Evolutionary conservation across 2,113 vertebrate species (phyloP), one percentile per base, ranked within the genome.

Genomic region (Limanda limanda): DNA sequence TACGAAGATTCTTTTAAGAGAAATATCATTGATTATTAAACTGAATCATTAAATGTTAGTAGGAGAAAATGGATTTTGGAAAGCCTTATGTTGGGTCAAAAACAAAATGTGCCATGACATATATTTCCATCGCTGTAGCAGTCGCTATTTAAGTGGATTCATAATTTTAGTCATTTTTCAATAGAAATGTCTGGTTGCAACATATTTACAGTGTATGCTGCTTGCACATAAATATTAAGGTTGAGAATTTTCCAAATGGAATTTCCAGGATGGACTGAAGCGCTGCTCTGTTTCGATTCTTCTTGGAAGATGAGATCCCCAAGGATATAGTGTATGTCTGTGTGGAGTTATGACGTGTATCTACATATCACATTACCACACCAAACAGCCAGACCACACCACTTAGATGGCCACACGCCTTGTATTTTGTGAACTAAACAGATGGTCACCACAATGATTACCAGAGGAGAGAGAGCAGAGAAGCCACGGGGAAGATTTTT

Each of bases 321-420:
- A 56, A 42, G 63, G 7, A 42, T n/a, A n/a, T 48, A 21, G 52
- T 63, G 42, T 31, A 12, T 71, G 37, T 74, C 18, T 71, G 54
- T 57, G 56, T 47, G 15, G 45, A 48, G 23, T 35, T 52, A 73
- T 61, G 35, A 74, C 62, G 14, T 35, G 20, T n/a, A 66, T 78
- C 63, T 71, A 51, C 78, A 73, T 78, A 68, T 86, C 63, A 75
- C 81, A 62, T 61, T 31, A 75, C 84, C 82, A 70, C 72, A 63
- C 62, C 70, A 61, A 88, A 79, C 71, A 65, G 65, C 20, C 14
- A 21, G 37, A 77, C 79, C 64, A 3, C 72, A 71, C 45, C 76
- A 74, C 79, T 84, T 62, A 65, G 52, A 71, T 4, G 17, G 63
- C 66, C 76, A 57, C 81, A 79, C 58, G 66, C 55, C 75, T 54